phyloP scores from a whole-genome alignment of 2,797 vertebrate genomes.

The Acrossocheilus wenchowensis region DNA sequence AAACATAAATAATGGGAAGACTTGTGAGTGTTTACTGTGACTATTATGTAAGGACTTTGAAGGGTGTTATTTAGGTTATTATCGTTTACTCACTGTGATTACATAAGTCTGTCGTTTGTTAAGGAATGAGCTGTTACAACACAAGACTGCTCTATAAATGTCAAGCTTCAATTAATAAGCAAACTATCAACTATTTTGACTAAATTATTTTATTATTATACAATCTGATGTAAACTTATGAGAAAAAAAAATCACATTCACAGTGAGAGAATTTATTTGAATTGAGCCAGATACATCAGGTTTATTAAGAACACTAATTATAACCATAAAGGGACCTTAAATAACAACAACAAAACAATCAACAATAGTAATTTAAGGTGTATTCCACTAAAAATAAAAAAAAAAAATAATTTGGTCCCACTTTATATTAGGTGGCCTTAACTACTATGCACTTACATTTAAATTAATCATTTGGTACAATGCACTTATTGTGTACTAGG shows the following conservation, averaged over 20 bases:
- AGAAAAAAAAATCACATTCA: neutral
- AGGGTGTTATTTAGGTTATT: neutral
- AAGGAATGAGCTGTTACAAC: neutral
- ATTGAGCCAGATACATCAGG: too few relatives aligned
- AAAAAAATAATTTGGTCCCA: too few relatives aligned
- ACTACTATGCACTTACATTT: too few relatives aligned
- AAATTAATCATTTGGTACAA: too few relatives aligned
- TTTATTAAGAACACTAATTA: too few relatives aligned
- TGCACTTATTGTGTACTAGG: too few relatives aligned
- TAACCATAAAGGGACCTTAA: too few relatives aligned
- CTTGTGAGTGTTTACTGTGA: neutral
- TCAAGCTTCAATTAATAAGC: constrained; percentile 7
- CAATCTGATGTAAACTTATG: neutral
- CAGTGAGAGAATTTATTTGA: neutral
- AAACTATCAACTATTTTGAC: neutral
- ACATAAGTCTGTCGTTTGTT: neutral
- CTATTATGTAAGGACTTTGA: neutral
- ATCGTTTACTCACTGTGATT: neutral
- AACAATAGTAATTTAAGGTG: too few relatives aligned
- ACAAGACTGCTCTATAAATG: neutral
- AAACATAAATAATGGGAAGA: neutral
- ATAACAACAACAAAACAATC: too few relatives aligned
- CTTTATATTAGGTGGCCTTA: too few relatives aligned
- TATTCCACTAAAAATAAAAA: too few relatives aligned
- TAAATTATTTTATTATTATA: neutral